Evolutionary conservation across 1,140 invertebrate genomes (phyloP).

Genomic region (Cheumatopsyche charites): DNA sequence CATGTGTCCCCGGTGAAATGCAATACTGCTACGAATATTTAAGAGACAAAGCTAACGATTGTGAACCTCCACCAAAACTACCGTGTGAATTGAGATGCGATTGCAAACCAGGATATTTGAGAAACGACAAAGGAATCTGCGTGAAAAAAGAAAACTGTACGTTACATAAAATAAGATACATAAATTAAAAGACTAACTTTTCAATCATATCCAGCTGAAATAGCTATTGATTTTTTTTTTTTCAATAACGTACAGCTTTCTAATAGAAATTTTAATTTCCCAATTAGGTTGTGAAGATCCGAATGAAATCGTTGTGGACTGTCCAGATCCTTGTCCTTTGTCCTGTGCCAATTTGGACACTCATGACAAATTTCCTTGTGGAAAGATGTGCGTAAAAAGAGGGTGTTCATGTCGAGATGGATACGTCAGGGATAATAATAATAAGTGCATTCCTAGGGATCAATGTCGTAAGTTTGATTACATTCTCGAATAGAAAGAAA

Average conservation of each 20-base stretch:
- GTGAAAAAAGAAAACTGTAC: slow-evolving; percentile 21
- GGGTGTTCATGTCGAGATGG: slow-evolving; percentile 36
- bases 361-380: slow-evolving; percentile 1
- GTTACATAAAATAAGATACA: neutral
- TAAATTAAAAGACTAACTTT: too few species aligned
- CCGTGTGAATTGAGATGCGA: slow-evolving; percentile 18
- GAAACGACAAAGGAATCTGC: slow-evolving; percentile 10
- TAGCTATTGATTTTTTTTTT: too few species aligned
- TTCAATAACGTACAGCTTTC: neutral
- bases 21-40: slow-evolving; percentile 24
- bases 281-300: slow-evolving; percentile 32
- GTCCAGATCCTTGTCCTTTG: slow-evolving; percentile 39
- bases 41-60: slow-evolving; percentile 1
- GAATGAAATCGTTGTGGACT: slow-evolving; percentile 35
- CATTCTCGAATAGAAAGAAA: too few species aligned
- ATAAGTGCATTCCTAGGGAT: slow-evolving; percentile 31
- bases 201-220: too few species aligned
- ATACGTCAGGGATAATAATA: slow-evolving; percentile 30
- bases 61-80: neutral
- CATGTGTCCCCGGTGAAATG: slow-evolving; percentile 13
- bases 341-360: slow-evolving; percentile 37
- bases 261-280: too few species aligned
- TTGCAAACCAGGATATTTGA: slow-evolving; percentile 9
- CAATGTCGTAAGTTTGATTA: slow-evolving; percentile 38
- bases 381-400: slow-evolving; percentile 22